Evolutionary conservation across 2,797 vertebrate species (phyloP).

Genomic region (Cryptoprocta ferox): DNA sequence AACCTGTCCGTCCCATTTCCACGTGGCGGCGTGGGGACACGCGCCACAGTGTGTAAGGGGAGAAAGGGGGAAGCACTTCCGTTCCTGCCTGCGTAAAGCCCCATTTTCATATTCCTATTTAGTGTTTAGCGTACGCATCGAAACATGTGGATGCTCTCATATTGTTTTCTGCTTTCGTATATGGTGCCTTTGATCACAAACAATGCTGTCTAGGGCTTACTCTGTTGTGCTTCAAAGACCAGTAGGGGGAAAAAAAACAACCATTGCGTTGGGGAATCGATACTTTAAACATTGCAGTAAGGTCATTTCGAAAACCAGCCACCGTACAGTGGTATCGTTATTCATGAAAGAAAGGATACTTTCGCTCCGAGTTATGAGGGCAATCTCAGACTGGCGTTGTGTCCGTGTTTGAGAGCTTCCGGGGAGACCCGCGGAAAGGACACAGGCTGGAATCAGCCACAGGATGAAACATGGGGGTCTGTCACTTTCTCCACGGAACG

Average conservation of each 20-base stretch:
- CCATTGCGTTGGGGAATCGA: not conserved
- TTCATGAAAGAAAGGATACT: not conserved
- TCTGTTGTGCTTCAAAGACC: not conserved
- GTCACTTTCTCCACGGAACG: not conserved
- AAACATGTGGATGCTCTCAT: accelerated
- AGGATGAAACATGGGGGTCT: not conserved
- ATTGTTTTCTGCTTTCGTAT: not conserved
- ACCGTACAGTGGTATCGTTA: not conserved
- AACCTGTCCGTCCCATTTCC: not conserved
- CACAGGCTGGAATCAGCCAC: not conserved
- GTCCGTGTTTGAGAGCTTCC: not conserved
- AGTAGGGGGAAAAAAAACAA: not conserved
- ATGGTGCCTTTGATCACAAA: not conserved
- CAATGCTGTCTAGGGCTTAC: not conserved
- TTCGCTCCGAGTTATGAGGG: not conserved
- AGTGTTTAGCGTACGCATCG: not conserved
- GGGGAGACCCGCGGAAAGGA: not conserved
- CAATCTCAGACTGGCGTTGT: not conserved
- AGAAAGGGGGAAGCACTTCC: not conserved
- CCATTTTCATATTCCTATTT: not conserved
- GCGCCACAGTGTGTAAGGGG: not conserved
- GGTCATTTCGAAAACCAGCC: not conserved
- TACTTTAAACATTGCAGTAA: not conserved
- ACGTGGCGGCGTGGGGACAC: not conserved
- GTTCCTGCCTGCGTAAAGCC: not conserved